A percentile compares a stretch with the other conserved stretches of the same genome.
phyloP scores from a whole-genome alignment of 2,888 invertebrate genomes.

The Scelioninae gen. 1 region DNA sequence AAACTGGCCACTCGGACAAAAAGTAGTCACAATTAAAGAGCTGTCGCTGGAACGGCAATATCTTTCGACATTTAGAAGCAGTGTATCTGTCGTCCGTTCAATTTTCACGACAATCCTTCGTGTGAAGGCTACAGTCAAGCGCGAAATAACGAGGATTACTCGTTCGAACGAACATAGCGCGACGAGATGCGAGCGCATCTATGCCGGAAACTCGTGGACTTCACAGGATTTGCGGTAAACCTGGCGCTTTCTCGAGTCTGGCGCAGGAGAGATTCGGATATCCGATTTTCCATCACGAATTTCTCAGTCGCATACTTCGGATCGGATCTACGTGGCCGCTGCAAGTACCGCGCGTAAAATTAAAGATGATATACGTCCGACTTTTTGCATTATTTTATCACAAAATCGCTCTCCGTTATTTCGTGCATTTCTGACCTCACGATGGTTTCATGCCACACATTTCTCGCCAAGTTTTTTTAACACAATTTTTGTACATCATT shows the following conservation, averaged over 20 bases:
- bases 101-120: conserved; percentile 71
- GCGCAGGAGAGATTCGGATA: conserved; percentile 63
- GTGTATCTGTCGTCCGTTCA: conserved; percentile 68
- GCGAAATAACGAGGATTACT: conserved; percentile 71
- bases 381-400: conserved; percentile 49
- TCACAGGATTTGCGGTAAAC: conserved; percentile 71
- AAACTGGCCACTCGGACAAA: conserved; percentile 21
- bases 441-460: background rate
- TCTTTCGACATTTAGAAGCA: conserved; percentile 61
- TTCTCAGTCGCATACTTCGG: conserved; percentile 65
- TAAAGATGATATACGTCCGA: conserved; percentile 53
- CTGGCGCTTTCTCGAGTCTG: conserved; percentile 66
- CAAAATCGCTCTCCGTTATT: conserved; percentile 28
- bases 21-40: conserved; percentile 34
- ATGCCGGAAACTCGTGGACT: conserved; percentile 71
- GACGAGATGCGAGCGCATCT: conserved; percentile 68
- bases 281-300: conserved; percentile 69
- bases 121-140: conserved; percentile 71
- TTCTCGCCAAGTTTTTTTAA: no score
- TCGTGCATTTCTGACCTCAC: conserved; percentile 16
- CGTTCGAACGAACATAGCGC: conserved; percentile 68
- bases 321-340: conserved; percentile 62
- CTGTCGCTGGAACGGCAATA: conserved; percentile 54
- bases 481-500: no score
- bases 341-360: conserved; percentile 52